Evolutionary conservation across 2,888 invertebrate genomes (phyloP), one percentile per base, ranked within the genome.

Genomic region (Tachina lurida): DNA sequence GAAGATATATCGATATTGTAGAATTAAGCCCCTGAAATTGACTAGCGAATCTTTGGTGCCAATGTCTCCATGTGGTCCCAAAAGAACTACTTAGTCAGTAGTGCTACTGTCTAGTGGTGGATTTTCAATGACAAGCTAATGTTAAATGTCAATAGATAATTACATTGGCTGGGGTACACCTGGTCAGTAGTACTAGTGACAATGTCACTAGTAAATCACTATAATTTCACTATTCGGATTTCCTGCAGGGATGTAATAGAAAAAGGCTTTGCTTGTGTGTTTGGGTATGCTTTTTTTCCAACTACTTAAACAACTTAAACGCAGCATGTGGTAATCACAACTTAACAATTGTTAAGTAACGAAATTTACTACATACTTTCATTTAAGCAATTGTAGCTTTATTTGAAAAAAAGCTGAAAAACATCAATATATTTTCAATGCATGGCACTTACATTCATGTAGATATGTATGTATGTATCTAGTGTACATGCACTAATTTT

Each of bases 261-360:
- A 65, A 80, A 45, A 54, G n/a, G 54, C 2, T 47, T 47, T 49
- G 10, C 41, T 10, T 12, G 67, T 31, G 4, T 13, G 31, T 31
- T 22, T 31, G 22, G 31, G 58, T 58, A 8, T 17, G 9, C n/a
- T 31, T 19, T 49, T 65, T 65, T 39, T 47, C 22, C 67, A 84
- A 78, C 77, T 74, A 68, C 77, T 84, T 73, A 67, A 84, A 74
- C 83, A 78, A 68, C 73, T 84, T 73, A 22, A 84, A 41, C 45
- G 9, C 83, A 84, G 77, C 77, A 47, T 60, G 83, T 45, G 71
- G 83, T 62, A 84, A 84, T 84, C 83, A 78, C 56, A 84, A 84
- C 77, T 77, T 60, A 78, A 73, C 73, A 73, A 83, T 67, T 19
- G 73, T 73, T 77, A 73, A 77, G 60, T 73, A 81, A 52, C 45